Evolutionary conservation across 2,888 invertebrate species (phyloP).

Genomic region (Scotopteryx bipunctaria): DNA sequence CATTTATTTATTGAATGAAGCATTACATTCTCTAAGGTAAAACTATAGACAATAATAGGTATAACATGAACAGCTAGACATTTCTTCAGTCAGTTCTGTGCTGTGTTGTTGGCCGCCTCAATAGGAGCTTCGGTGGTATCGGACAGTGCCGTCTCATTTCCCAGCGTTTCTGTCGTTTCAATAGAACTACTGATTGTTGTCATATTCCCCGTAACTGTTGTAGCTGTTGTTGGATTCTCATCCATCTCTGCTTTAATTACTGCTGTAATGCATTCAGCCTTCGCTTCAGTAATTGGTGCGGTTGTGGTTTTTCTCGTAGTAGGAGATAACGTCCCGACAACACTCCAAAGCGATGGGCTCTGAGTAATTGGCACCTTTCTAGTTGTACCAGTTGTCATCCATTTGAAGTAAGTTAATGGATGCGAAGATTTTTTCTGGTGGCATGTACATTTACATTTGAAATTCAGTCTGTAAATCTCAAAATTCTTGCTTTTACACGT

Average conservation of each 20-base stretch:
- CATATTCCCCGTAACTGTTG: too few relatives aligned
- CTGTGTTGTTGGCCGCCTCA: too few relatives aligned
- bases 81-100: too few relatives aligned
- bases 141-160: too few relatives aligned
- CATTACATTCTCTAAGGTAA: too few relatives aligned
- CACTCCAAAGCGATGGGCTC: slow-evolving; percentile 56
- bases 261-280: background rate
- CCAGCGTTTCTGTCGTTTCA: too few relatives aligned
- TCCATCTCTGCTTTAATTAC: background rate
- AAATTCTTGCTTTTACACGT: slow-evolving; percentile 66
- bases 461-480: slow-evolving; percentile 56
- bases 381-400: slow-evolving; percentile 64
- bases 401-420: slow-evolving; percentile 66
- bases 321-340: slow-evolving; percentile 60
- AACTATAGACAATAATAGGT: too few relatives aligned
- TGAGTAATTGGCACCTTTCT: slow-evolving; percentile 47
- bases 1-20: too few relatives aligned
- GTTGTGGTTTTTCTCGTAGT: background rate
- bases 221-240: background rate
- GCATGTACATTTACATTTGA: slow-evolving; percentile 62
- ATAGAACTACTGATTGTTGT: too few relatives aligned
- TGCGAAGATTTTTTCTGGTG: slow-evolving; percentile 60
- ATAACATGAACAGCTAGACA: too few relatives aligned
- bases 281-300: background rate
- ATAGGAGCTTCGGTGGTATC: too few relatives aligned